These are phyloP conservation scores for Cassiopea xamachana DNA, from an alignment of 30 jellyfish, hydroid and myxozoan genomes.

Conservation along the genomic window DNA sequence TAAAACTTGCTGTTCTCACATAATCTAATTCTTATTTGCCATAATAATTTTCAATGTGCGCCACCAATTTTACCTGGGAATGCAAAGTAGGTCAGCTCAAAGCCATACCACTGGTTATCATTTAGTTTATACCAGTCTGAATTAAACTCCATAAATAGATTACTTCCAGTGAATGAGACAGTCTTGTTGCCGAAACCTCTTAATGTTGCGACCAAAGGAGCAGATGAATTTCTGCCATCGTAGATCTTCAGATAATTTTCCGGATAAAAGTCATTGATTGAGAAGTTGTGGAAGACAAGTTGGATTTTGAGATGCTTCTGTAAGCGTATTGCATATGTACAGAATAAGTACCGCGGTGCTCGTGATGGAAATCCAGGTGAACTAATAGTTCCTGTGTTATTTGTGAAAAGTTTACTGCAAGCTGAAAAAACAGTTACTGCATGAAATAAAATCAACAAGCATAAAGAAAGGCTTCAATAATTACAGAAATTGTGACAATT, in stretches of 20 bases:
- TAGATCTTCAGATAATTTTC: neutral
- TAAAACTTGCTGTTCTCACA: too few relatives aligned
- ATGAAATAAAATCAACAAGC: too few relatives aligned
- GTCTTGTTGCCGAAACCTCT: neutral
- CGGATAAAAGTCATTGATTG: neutral
- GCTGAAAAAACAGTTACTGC: too few relatives aligned
- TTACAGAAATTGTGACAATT: too few relatives aligned
- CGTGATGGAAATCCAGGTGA: conserved; percentile 73
- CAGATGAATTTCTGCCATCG: conserved; percentile 18
- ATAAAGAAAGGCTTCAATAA: too few relatives aligned
- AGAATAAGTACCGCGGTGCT: conserved; percentile 40
- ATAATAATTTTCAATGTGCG: too few relatives aligned
- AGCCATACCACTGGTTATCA: neutral
- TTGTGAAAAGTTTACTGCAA: conserved; percentile 67
- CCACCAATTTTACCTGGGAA: neutral
- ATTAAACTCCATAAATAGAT: conserved; percentile 7
- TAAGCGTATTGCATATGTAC: conserved; percentile 43
- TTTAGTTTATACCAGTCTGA: neutral
- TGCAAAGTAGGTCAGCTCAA: neutral
- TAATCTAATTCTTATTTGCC: too few relatives aligned
- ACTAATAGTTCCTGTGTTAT: conserved; percentile 48
- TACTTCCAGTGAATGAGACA: neutral
- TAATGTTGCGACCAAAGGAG: neutral
- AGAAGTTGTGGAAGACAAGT: neutral
- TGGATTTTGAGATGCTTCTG: neutral